A percentile compares a stretch with the other conserved stretches of the same genome.
These are phyloP conservation scores for Oreochromis mossambicus DNA, from an alignment of 2,797 vertebrate genomes.

Conservation along the genomic window DNA sequence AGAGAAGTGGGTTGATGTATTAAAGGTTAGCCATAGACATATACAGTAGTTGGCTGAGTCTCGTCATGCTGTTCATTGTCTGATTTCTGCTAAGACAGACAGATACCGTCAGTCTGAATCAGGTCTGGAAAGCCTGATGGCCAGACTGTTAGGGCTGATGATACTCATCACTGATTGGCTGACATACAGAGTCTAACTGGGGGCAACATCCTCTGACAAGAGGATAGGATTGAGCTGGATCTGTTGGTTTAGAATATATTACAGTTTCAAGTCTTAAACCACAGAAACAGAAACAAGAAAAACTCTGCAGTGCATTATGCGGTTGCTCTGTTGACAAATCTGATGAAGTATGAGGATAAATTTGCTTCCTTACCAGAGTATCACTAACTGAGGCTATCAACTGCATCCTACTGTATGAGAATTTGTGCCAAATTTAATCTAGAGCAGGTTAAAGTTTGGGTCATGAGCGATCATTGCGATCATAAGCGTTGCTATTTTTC, in stretches of 20 bases:
- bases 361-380: conserved; percentile 12
- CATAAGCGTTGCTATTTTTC: conserved; percentile 9
- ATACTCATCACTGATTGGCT: conserved; percentile 20
- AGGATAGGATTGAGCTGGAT: conserved; percentile 9
- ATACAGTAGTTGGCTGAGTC: background rate
- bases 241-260: background rate
- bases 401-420: background rate
- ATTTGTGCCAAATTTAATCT: conserved; percentile 23
- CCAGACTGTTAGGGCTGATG: background rate
- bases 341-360: conserved; percentile 7
- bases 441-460: background rate
- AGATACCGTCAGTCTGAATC: conserved; percentile 24
- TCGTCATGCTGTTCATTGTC: background rate
- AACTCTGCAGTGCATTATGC: conserved; percentile 1
- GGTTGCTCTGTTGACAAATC: background rate
- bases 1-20: background rate
- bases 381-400: conserved; percentile 29
- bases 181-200: conserved; percentile 1
- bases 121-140: background rate
- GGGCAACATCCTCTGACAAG: background rate
- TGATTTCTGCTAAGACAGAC: conserved; percentile 18
- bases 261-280: background rate
- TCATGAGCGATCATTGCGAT: conserved; percentile 1
- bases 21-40: background rate
- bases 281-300: background rate